Base-by-base conservation (phyloP, 2,888 invertebrate species). In the Cyclophora albipunctata region DNA sequence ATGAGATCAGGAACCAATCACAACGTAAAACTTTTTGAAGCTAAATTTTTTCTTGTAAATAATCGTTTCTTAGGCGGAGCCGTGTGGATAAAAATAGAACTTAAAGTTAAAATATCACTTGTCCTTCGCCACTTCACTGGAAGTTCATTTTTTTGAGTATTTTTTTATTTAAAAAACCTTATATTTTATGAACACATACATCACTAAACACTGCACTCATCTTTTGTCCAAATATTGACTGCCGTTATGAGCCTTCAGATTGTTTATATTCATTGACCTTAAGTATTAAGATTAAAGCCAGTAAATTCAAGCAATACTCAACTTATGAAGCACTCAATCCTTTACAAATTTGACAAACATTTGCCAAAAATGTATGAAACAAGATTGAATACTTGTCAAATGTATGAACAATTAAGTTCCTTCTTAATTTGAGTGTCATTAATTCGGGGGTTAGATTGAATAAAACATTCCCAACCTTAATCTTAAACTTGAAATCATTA, bases 1-100 rank as follows among this genome's bases (percentile, higher is more conserved):
- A 82, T 84, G 86, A 86, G 86, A 86, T 86, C 86, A 78, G 62
- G 64, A 78, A 80, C 77, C 82, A 80, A 82, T 82, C 67, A 64
- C 65, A 64, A 59, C 48, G 54, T 62, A 35, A 46, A 7, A 46
- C 7, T 40, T n/a, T 7, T 41, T 40, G 20, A 43, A 20, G 7
- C 5, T 2, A 43, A 43, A 42, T 20, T 7, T 43, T n/a, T 5
- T 43, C 3, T 33, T 4, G 43, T 34, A 33, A 34, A 43, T 33
- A 43, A 4, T 6, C 3, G 34, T 43, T 79, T 81, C 84, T 85
- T 86, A 86, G 86, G 84, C 85, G 84, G 84, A 80, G 76, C 73
- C 74, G 73, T 77, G 74, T 7, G 5, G 33, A 5, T 43, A 43
- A 42, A 43, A 20, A 20, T 43, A 43, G 4, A 34, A 43, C 60